Conservation (phyloP, 2,797 vertebrate species). For the Pseudochaenichthys georgianus region DNA sequence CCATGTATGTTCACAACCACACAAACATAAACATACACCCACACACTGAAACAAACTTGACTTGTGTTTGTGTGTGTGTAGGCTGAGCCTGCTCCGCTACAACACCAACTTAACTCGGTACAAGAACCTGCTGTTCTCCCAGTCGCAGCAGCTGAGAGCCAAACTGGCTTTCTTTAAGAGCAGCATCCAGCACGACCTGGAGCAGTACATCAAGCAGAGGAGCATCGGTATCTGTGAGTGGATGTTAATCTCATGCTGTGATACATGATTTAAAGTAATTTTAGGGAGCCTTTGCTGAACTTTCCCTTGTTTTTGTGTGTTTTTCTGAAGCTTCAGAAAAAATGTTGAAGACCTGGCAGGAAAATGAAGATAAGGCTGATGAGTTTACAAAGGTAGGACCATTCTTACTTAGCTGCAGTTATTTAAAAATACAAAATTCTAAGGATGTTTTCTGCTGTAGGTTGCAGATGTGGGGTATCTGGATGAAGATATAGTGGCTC, state of each 20-base stretch:
- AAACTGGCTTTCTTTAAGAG: slow-evolving; percentile 96
- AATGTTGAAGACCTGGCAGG: slow-evolving; percentile 97
- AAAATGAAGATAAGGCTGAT: slow-evolving; percentile 94
- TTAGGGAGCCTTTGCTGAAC: neutral
- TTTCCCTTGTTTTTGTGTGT: slow-evolving; percentile 28
- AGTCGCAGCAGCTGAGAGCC: slow-evolving; percentile 95
- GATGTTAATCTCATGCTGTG: slow-evolving; percentile 7
- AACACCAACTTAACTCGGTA: slow-evolving; percentile 97
- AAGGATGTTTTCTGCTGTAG: slow-evolving; percentile 70
- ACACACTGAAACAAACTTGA: slow-evolving; percentile 9
- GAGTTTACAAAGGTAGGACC: slow-evolving; percentile 89
- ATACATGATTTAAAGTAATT: neutral
- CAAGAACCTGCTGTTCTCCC: slow-evolving; percentile 96
- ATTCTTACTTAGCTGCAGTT: neutral
- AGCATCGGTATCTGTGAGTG: slow-evolving; percentile 95
- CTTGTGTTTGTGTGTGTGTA: slow-evolving; percentile 65
- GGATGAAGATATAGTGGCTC: slow-evolving; percentile 96
- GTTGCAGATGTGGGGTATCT: slow-evolving; percentile 93
- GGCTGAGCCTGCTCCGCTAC: slow-evolving; percentile 96
- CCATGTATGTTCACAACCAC: slow-evolving; percentile 85
- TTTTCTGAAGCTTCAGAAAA: slow-evolving; percentile 93
- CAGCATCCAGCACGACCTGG: slow-evolving; percentile 95
- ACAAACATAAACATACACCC: neutral
- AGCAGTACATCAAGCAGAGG: slow-evolving; percentile 95
- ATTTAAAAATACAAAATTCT: neutral